These are phyloP conservation scores for Paracentrotus lividus DNA, from an alignment of 53 echinoderm and acorn worm species.

Conservation along the genomic window DNA sequence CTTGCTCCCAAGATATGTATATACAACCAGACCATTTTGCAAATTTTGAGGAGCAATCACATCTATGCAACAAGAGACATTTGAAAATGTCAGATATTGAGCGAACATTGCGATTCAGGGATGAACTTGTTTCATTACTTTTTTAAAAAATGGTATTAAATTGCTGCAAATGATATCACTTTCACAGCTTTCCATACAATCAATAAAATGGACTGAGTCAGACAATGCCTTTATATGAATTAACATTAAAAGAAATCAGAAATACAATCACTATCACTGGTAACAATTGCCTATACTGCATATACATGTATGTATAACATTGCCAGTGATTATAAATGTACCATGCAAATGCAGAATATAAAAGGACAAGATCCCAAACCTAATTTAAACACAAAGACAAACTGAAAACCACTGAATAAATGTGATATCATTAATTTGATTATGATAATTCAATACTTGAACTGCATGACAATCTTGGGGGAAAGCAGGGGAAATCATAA, in stretches of 20 bases:
- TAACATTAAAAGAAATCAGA: neutral
- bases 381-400: neutral
- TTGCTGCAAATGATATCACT: too few species aligned
- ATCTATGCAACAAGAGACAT: neutral
- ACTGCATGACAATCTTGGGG: too few species aligned
- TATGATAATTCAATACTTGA: too few species aligned
- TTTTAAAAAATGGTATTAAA: too few species aligned
- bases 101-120: too few species aligned
- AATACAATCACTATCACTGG: neutral
- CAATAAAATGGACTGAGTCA: neutral
- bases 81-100: neutral
- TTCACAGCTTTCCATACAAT: neutral
- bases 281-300: neutral
- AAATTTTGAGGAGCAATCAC: too few species aligned
- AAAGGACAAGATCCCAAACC: neutral
- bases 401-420: neutral
- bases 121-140: too few species aligned
- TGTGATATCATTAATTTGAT: too few species aligned
- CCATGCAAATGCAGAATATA: neutral
- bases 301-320: neutral
- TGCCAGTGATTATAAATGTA: neutral
- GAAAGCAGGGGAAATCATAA: too few species aligned
- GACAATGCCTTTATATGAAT: neutral
- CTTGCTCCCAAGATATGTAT: neutral
- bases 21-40: neutral